Evolutionary conservation across 2,113 vertebrate species (phyloP).

Genomic region (Steatornis caripensis): DNA sequence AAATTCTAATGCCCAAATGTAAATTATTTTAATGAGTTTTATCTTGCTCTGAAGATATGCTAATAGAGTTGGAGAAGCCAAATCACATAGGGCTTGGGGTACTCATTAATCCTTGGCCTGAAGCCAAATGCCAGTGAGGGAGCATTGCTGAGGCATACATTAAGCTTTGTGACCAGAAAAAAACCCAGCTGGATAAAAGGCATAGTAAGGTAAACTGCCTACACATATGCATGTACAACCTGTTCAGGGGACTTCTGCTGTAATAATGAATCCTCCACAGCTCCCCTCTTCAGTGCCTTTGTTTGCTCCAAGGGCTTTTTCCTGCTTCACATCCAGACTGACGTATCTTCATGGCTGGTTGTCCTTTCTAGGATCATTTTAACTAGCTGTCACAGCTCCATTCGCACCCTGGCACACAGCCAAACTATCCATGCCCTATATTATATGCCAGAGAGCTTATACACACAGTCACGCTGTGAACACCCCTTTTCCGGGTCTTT

Average conservation of each 20-base stretch:
- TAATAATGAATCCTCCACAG: neutral
- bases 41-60: constrained; percentile 35
- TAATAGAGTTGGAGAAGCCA: constrained; percentile 9
- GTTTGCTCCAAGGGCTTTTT: neutral
- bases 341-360: neutral
- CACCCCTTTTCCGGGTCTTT: neutral
- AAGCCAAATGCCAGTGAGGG: neutral
- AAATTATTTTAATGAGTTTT: constrained; percentile 36
- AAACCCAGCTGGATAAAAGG: neutral
- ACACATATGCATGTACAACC: neutral
- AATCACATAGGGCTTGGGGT: neutral
- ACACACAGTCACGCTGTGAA: neutral
- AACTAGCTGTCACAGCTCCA: neutral
- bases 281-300: neutral
- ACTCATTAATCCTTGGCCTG: constrained; percentile 14
- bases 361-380: neutral
- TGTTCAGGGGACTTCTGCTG: neutral
- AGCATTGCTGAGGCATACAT: neutral
- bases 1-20: neutral
- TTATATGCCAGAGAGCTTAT: neutral
- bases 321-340: neutral
- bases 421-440: neutral
- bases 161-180: neutral
- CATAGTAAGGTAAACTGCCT: neutral
- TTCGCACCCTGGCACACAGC: neutral